Evolutionary conservation across 92 coral and sea anemone species (phyloP).

Genomic region (Heteractis magnifica): DNA sequence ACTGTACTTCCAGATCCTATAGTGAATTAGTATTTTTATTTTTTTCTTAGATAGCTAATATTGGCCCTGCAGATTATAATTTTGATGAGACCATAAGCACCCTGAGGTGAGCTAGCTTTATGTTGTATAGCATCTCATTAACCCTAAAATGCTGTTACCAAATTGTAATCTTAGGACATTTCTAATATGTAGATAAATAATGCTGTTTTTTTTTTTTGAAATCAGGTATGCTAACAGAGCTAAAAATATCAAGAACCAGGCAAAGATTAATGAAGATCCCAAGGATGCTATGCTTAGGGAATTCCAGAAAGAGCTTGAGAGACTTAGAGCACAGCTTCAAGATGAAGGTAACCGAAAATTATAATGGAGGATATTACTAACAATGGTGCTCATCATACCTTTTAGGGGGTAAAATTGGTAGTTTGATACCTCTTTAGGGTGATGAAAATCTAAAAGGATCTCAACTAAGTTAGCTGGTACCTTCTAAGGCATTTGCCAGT

Average conservation of each 20-base stretch:
- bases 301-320: slow-evolving; percentile 95
- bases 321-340: slow-evolving; percentile 78
- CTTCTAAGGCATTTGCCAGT: no score
- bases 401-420: no score
- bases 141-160: neutral
- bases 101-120: slow-evolving; percentile 57
- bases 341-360: slow-evolving; percentile 65
- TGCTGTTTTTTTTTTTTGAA: neutral
- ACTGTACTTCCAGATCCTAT: neutral
- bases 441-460: no score
- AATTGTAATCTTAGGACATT: neutral
- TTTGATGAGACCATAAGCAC: slow-evolving; percentile 97
- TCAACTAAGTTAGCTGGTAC: no score
- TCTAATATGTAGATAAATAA: neutral
- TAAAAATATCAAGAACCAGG: slow-evolving; percentile 97
- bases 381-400: no score
- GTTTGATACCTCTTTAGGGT: no score
- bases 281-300: slow-evolving; percentile 98
- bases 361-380: neutral
- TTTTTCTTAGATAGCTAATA: slow-evolving; percentile 83
- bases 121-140: no score
- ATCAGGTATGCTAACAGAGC: slow-evolving; percentile 96
- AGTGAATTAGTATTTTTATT: neutral
- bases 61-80: slow-evolving; percentile 99
- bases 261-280: slow-evolving; percentile 97